These are phyloP conservation scores for Ceyx erithaca DNA, from an alignment of 2,797 vertebrate species.

Conservation along the genomic window DNA sequence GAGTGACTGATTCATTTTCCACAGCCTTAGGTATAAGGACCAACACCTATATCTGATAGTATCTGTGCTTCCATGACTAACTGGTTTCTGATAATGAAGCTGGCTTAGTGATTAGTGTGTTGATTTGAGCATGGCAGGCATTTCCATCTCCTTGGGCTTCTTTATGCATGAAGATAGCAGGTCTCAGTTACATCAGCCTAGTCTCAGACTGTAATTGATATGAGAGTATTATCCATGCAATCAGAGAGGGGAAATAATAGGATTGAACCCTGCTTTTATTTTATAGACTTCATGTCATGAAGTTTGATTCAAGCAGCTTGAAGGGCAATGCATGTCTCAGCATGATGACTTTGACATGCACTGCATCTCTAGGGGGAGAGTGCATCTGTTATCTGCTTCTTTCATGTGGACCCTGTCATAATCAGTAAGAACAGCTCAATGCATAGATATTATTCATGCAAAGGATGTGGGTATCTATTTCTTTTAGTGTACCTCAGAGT, in stretches of 20 bases:
- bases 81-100: neutral
- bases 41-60: rapidly evolving
- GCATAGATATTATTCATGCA: neutral
- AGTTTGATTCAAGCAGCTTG: neutral
- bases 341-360: neutral
- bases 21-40: neutral
- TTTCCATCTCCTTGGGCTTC: neutral
- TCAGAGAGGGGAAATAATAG: neutral
- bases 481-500: neutral
- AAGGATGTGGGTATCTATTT: neutral
- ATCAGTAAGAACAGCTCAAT: neutral
- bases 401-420: neutral
- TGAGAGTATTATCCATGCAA: neutral
- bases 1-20: neutral
- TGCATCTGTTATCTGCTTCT: neutral
- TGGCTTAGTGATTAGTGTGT: rapidly evolving
- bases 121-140: neutral
- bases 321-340: neutral
- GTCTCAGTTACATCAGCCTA: neutral
- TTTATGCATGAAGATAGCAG: too few relatives aligned
- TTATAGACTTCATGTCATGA: neutral
- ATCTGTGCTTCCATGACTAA: rapidly evolving
- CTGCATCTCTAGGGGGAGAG: neutral
- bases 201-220: neutral
- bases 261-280: neutral